phyloP scores from a whole-genome alignment of 2,888 invertebrate genomes.

The Abrostola triplasia region DNA sequence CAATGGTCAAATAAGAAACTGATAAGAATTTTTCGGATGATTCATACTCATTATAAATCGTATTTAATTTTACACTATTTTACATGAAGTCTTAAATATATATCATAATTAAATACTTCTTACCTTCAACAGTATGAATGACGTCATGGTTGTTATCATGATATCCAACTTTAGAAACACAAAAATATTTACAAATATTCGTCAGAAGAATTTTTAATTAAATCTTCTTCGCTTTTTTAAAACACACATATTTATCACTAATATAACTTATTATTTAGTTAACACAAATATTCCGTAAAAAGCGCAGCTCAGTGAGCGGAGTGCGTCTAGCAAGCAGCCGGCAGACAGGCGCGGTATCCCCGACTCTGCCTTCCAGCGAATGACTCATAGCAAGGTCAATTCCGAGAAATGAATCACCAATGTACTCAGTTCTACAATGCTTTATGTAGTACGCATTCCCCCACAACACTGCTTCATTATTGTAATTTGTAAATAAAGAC shows the following conservation, averaged over 20 bases:
- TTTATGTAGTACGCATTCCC: conserved; percentile 83
- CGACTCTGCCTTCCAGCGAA: conserved; percentile 88
- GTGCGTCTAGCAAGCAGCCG: conserved; percentile 84
- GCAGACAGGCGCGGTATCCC: conserved; percentile 89
- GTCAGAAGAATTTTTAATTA: conserved; percentile 60
- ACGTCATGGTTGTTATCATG: conserved; percentile 89
- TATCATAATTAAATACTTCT: conserved; percentile 56
- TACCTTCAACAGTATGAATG: conserved; percentile 87
- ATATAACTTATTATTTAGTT: conserved; percentile 60
- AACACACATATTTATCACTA: conserved; percentile 71
- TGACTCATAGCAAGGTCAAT: conserved; percentile 89
- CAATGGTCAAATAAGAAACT: conserved; percentile 81
- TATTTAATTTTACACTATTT: conserved; percentile 47
- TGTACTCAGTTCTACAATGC: conserved; percentile 84
- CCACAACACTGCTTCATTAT: conserved; percentile 71
- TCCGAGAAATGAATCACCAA: conserved; percentile 89
- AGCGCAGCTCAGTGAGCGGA: conserved; percentile 74
- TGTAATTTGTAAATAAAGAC: conserved; percentile 66
- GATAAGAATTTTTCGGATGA: conserved; percentile 74
- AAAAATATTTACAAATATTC: conserved; percentile 74
- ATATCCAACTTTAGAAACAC: conserved; percentile 83
- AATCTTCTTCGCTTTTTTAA: conserved; percentile 66
- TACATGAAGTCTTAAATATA: conserved; percentile 21
- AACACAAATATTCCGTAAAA: conserved; percentile 69
- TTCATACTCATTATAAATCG: conserved; percentile 59